Evolutionary conservation across 92 coral and sea anemone species (phyloP), one percentile per base, ranked within the genome.

Genomic region (Diadumene lineata): DNA sequence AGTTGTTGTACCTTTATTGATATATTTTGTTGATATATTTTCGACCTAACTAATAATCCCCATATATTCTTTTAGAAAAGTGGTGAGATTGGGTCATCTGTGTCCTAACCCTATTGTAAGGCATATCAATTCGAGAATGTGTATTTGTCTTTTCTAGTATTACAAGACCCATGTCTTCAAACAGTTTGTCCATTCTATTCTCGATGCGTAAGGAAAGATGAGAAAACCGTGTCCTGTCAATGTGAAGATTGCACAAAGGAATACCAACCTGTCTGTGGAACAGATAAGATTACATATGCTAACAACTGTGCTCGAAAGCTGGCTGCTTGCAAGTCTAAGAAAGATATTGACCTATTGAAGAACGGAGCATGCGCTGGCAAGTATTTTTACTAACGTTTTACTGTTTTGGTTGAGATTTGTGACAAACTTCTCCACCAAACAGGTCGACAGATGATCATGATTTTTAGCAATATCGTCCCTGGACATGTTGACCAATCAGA

Each of bases 311-410:
- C 79, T 24, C 85, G 90, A 85, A 80, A 68, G 31, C 83, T 67
- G 24, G 85, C 85, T 34, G 66, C 91, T 50, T 94, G 98, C 76
- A 74, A 70, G 21, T 62, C 56, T 24, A 80, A 82, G 79, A 91
- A 53, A 50, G 57, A 78, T 9, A 75, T 92, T 17, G 76, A 68
- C 18, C 66, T 74, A 43, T 66, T 61, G 60, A 88, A 68, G 72
- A 78, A 70, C 16, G 92, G 92, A 1, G 77, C 87, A 34, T 94
- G 98, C 72, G 68, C 74, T 72, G 93, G 98, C 91, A 87, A 50
- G 66, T 19, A 30, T 23, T 11, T 10, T 19, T 19, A 72, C 24
- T 31, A 31, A 26, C 13, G 46, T 2, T 22, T 50, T 70, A 3
- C 50, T 64, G 34, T 34, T 27, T n/a, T 69, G 46, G 34, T 0